Base-by-base conservation (phyloP, 2,113 vertebrate genomes). In the Neodontobutis hainanensis region DNA sequence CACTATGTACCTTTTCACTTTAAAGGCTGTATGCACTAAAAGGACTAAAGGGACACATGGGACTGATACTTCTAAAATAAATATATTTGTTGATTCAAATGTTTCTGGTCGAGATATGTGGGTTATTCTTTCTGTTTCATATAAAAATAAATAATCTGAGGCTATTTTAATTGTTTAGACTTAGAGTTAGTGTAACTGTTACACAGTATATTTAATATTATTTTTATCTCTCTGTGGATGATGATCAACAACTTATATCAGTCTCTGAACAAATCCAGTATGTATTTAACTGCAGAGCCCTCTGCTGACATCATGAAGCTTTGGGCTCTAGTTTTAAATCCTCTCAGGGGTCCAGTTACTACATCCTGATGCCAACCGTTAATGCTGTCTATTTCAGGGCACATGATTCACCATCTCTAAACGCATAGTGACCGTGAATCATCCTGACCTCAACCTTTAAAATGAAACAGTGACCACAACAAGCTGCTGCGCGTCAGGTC, bases 271-370 rank as follows among this genome's bases (percentile, higher is more conserved):
- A 63, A 73, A 73, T 59, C 56, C n/a, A 45, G 42, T 51, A 55
- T 48, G 50, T 16, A 45, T 32, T 8, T 45, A 11, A 53, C 70
- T 55, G 56, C 52, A 44, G 51, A 32, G 43, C 46, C 47, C 61
- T 49, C 15, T 38, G 45, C 68, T 88, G 81, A 89, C 60, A 65
- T 85, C 78, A 88, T 75, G 32, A 74, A 56, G 46, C 51, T 44
- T 11, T 38, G 58, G 55, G 51, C 19, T 77, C 56, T 70, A 34
- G 40, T 36, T 36, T 59, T 65, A 64, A 70, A 77, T 68, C 60
- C 15, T 64, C 40, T 8, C 58, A 12, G 60, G 40, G 79, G 53
- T 76, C 35, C 11, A 11, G 57, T 75, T 81, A 70, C 74, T 56
- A 38, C 45, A 27, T 5, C 57, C 68, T 43, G 49, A 72, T 65